Conservation (phyloP, 92 coral and sea anemone species). For the Palythoa grandiflora region DNA sequence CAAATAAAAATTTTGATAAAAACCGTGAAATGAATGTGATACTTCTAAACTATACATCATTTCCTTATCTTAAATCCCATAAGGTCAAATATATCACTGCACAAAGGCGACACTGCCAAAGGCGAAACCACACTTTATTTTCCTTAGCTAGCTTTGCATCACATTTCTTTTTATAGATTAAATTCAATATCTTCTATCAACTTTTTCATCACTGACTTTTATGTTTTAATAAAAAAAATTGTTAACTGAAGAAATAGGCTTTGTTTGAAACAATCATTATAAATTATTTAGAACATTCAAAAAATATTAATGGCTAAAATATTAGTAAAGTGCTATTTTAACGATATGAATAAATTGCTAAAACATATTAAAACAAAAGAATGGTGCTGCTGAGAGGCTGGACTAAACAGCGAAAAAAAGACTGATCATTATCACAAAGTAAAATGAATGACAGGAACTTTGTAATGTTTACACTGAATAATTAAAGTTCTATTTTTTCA, state of each 20-base stretch:
- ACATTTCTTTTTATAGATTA: neutral
- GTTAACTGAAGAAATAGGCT: neutral
- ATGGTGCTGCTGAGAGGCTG: neutral
- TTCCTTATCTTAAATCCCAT: neutral
- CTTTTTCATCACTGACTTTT: neutral
- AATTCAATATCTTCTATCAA: neutral
- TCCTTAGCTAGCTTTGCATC: neutral
- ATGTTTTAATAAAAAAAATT: neutral
- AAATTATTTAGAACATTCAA: conserved; percentile 13
- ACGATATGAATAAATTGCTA: neutral
- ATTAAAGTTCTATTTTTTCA: neutral
- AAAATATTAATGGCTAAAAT: neutral
- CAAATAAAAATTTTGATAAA: neutral
- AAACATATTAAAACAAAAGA: neutral
- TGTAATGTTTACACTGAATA: conserved; percentile 1
- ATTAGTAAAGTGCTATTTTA: neutral
- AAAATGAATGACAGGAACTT: neutral
- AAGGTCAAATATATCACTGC: neutral
- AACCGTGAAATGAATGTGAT: neutral
- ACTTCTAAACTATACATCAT: neutral
- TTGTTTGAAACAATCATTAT: neutral
- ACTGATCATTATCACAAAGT: neutral
- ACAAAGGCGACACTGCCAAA: neutral
- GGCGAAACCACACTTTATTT: neutral
- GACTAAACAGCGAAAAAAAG: neutral